These are phyloP conservation scores for Nibea coibor DNA, from an alignment of 2,113 vertebrate genomes.

Conservation along the genomic window DNA sequence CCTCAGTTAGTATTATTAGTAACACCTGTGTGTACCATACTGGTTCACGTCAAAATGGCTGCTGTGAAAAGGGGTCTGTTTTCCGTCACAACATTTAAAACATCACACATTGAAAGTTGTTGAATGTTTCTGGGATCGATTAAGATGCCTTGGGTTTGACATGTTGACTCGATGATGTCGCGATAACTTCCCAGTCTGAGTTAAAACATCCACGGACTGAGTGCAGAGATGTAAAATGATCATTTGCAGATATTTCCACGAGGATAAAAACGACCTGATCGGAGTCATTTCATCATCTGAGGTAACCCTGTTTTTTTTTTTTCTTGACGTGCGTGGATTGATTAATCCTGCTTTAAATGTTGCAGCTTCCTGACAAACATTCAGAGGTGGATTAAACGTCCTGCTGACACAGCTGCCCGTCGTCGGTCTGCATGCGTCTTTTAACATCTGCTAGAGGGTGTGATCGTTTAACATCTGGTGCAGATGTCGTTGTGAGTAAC, in stretches of 20 bases:
- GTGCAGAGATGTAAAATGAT: slow-evolving; percentile 8
- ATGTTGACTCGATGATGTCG: slow-evolving; percentile 33
- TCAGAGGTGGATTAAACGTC: background rate
- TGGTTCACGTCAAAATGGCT: too few relatives aligned
- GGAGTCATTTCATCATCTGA: background rate
- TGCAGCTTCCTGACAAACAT: background rate
- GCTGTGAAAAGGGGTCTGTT: too few relatives aligned
- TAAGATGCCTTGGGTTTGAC: slow-evolving; percentile 61
- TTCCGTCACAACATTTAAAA: background rate
- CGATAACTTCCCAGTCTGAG: slow-evolving; percentile 36
- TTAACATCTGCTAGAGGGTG: background rate
- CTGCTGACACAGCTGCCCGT: background rate
- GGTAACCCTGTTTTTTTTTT: background rate
- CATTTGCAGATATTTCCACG: background rate
- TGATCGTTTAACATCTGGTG: background rate
- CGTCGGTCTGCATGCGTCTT: background rate
- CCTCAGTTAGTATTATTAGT: too few relatives aligned
- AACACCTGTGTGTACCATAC: too few relatives aligned
- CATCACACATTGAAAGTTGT: background rate
- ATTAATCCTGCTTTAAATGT: background rate
- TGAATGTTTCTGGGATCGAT: slow-evolving; percentile 64
- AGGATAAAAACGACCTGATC: background rate
- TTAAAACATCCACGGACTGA: background rate
- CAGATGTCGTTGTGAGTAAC: background rate
- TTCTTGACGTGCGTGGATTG: background rate